A percentile compares a stretch with the other conserved stretches of the same genome.
These are phyloP conservation scores for Odontamblyopus rebecca DNA, from an alignment of 2,797 vertebrate species.

Conservation along the genomic window DNA sequence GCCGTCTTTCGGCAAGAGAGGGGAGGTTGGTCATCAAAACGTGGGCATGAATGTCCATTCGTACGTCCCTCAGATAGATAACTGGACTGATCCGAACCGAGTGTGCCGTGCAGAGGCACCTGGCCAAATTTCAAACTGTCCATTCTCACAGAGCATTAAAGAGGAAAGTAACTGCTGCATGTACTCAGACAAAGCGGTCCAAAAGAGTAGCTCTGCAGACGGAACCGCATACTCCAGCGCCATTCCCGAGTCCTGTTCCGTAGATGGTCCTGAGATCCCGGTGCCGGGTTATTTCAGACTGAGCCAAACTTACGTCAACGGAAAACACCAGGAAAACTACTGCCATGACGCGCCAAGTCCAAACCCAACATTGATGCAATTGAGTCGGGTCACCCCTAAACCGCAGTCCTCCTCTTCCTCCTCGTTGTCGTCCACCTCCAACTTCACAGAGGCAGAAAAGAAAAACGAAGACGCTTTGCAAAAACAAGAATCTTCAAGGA, in stretches of 20 bases:
- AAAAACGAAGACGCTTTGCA: slow-evolving; percentile 83
- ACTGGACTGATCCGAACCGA: slow-evolving; percentile 95
- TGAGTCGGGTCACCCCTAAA: slow-evolving; percentile 91
- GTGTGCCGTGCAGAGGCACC: slow-evolving; percentile 94
- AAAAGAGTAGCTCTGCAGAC: slow-evolving; percentile 89
- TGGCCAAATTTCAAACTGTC: slow-evolving; percentile 93
- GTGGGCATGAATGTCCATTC: slow-evolving; percentile 98
- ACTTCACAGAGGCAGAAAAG: slow-evolving; percentile 87
- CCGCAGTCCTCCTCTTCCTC: slow-evolving; percentile 84
- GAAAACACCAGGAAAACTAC: slow-evolving; percentile 89
- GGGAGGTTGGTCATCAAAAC: slow-evolving; percentile 95
- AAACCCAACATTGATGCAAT: slow-evolving; percentile 89
- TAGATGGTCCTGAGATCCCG: slow-evolving; percentile 95
- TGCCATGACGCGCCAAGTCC: slow-evolving; percentile 91
- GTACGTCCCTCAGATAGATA: slow-evolving; percentile 98
- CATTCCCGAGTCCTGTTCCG: slow-evolving; percentile 87
- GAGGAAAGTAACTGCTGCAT: slow-evolving; percentile 99
- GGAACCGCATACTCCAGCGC: slow-evolving; percentile 90
- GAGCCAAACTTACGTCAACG: slow-evolving; percentile 95
- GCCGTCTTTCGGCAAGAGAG: slow-evolving; percentile 97
- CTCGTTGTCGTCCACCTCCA: slow-evolving; percentile 33
- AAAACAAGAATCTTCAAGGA: slow-evolving; percentile 83
- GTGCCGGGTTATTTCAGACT: slow-evolving; percentile 99
- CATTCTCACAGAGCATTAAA: slow-evolving; percentile 97
- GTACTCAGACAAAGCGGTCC: slow-evolving; percentile 96